Conservation (phyloP, 2,888 invertebrate genomes). For the Thera obeliscata region DNA sequence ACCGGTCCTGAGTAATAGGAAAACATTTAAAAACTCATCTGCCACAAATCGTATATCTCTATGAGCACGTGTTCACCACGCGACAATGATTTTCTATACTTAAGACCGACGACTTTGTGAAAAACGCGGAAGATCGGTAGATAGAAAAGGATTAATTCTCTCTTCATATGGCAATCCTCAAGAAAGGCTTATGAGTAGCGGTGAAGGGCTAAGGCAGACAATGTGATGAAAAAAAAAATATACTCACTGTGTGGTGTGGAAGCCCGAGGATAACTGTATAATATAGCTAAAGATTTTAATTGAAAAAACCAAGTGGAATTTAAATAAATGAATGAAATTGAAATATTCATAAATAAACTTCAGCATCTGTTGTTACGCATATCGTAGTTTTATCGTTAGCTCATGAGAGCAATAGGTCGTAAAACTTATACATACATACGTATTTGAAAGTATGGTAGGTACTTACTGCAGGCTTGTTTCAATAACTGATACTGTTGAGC, state of each 20-base stretch:
- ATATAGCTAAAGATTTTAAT: conserved; percentile 66
- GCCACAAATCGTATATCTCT: neutral
- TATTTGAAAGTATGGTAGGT: neutral
- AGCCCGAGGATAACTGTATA: conserved; percentile 78
- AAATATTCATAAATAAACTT: conserved; percentile 23
- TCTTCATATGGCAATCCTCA: too few relatives aligned
- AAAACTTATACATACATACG: conserved; percentile 40
- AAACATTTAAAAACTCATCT: neutral
- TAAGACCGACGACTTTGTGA: too few relatives aligned
- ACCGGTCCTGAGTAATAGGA: conserved; percentile 63
- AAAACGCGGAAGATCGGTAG: too few relatives aligned
- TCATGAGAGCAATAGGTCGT: conserved; percentile 41
- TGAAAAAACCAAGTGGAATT: neutral
- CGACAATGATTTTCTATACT: too few relatives aligned
- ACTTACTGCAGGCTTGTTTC: conserved; percentile 73
- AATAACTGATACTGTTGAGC: conserved; percentile 65
- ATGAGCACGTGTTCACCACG: too few relatives aligned
- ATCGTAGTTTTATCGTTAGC: conserved; percentile 41
- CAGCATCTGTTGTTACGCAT: conserved; percentile 33
- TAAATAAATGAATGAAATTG: conserved; percentile 10
- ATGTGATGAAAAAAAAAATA: neutral
- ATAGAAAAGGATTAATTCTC: too few relatives aligned
- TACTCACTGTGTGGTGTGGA: conserved; percentile 82
- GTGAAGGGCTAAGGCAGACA: too few relatives aligned
- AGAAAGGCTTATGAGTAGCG: too few relatives aligned